Conservation (phyloP, 2,113 vertebrate species). For the Scortum barcoo region DNA sequence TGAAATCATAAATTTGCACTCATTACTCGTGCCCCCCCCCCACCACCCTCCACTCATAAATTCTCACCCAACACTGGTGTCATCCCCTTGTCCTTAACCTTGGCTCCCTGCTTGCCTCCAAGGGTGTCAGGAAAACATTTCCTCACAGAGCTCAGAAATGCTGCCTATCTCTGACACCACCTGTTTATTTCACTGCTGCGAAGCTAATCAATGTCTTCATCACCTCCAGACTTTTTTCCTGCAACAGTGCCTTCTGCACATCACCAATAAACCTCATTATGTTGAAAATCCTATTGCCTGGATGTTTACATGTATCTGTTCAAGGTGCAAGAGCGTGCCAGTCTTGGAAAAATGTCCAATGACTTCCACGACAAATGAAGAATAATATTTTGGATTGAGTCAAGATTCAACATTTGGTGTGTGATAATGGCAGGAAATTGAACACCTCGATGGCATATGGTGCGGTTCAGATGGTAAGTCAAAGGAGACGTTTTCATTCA, state of each 20-base stretch:
- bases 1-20: constrained; percentile 55
- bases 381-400: constrained; percentile 12
- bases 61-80: constrained; percentile 33
- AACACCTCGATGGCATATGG: constrained; percentile 35
- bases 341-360: not conserved
- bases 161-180: constrained; percentile 68
- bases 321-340: not conserved
- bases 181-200: constrained; percentile 65
- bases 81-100: constrained; percentile 22
- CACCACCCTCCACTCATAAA: constrained; percentile 28
- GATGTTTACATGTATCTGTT: constrained; percentile 30
- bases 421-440: constrained; percentile 29
- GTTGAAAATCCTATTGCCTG: constrained; percentile 34
- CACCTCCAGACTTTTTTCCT: constrained; percentile 51
- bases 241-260: constrained; percentile 44
- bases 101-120: constrained; percentile 31
- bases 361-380: constrained; percentile 9
- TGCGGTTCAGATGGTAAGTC: constrained; percentile 30
- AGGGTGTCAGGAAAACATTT: constrained; percentile 38
- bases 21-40: constrained; percentile 33
- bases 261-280: constrained; percentile 57
- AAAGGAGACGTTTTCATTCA: constrained; percentile 21
- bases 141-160: constrained; percentile 48
- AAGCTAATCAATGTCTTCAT: constrained; percentile 69
- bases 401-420: constrained; percentile 40